A percentile compares a stretch with the other conserved stretches of the same genome.
Conservation (phyloP, 2,797 vertebrate genomes). For the Falco peregrinus region DNA sequence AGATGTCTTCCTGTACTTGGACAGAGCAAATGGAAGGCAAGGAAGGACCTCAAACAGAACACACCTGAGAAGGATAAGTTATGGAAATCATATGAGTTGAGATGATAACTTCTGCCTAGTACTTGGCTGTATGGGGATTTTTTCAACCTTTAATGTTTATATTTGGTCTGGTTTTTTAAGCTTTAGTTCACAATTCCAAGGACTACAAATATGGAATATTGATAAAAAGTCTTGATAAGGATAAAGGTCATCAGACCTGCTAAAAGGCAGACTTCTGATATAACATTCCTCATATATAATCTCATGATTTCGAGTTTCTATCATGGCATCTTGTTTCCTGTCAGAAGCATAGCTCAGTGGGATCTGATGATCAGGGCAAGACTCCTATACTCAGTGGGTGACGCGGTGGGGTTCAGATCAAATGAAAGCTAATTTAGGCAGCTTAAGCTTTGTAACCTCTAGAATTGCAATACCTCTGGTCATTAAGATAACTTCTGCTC, state of each 20-base stretch:
- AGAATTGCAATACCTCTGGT: background rate
- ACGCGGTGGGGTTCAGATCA: background rate
- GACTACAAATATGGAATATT: background rate
- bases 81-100: background rate
- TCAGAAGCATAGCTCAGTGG: background rate
- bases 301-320: background rate
- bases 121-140: background rate
- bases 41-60: background rate
- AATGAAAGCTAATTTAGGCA: background rate
- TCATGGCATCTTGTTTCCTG: background rate
- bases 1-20: background rate
- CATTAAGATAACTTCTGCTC: background rate
- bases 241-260: background rate
- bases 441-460: background rate
- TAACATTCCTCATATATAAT: background rate
- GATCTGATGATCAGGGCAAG: background rate
- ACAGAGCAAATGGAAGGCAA: background rate
- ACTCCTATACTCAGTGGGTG: accelerated
- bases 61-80: background rate
- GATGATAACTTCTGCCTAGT: background rate
- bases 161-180: background rate
- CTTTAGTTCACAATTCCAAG: background rate
- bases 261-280: background rate
- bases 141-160: background rate
- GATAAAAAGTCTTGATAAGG: background rate